Percentiles rank a stretch among this genome's conserved stretches.
Evolutionary conservation across 2,113 vertebrate genomes (phyloP).

Genomic region (Lucifuga dentata): DNA sequence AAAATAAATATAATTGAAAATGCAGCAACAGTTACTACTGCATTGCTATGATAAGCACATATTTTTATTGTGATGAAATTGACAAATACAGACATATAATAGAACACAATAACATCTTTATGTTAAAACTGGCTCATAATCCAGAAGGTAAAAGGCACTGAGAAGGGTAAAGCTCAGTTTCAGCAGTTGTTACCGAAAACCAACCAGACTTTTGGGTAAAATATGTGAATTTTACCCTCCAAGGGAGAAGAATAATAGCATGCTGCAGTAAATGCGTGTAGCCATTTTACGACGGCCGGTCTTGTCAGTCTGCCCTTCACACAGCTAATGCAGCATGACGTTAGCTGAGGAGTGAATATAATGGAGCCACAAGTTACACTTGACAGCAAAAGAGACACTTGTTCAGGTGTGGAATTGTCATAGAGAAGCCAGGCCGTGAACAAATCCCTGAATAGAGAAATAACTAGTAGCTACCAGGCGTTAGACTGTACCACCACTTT

Average conservation of each 20-base stretch:
- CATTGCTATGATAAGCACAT: too few species aligned
- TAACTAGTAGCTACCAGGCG: neutral
- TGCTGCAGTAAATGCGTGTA: slow-evolving; percentile 51
- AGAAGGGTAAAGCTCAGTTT: too few species aligned
- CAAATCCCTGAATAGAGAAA: slow-evolving; percentile 19
- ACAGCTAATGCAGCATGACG: slow-evolving; percentile 50
- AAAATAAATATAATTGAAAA: too few species aligned
- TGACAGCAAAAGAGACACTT: slow-evolving; percentile 36
- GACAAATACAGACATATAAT: slow-evolving; percentile 6
- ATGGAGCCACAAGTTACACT: slow-evolving; percentile 54
- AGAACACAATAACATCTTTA: too few species aligned
- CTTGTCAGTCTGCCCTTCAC: slow-evolving; percentile 53
- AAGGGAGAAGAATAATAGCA: slow-evolving; percentile 36
- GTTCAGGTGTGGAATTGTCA: slow-evolving; percentile 47
- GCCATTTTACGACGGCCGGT: slow-evolving; percentile 49
- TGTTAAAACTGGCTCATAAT: too few species aligned
- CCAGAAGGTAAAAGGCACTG: too few species aligned
- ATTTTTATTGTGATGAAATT: slow-evolving; percentile 20
- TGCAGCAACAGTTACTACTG: too few species aligned
- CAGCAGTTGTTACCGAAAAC: too few species aligned
- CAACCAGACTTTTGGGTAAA: slow-evolving; percentile 7
- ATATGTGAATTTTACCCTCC: slow-evolving; percentile 25
- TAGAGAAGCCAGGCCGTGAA: slow-evolving; percentile 16
- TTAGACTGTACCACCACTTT: slow-evolving; percentile 13
- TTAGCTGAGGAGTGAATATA: slow-evolving; percentile 33